Evolutionary conservation across 1,140 invertebrate genomes (phyloP).

Genomic region (Trichonephila clavata): DNA sequence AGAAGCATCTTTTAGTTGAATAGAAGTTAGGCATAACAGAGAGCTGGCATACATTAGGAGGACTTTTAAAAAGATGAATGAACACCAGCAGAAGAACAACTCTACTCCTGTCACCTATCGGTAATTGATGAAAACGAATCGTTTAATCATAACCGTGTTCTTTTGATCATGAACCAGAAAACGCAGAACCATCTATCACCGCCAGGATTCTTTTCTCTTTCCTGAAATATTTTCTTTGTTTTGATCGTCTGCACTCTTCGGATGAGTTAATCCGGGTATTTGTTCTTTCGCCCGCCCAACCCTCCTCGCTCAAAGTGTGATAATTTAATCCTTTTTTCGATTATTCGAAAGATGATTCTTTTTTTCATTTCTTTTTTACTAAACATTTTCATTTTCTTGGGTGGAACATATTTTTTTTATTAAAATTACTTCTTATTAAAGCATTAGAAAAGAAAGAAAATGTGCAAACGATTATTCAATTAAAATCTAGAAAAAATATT

Average conservation of each 20-base stretch:
- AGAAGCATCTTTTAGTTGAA: no score
- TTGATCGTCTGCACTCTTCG: not conserved
- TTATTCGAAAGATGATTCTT: not conserved
- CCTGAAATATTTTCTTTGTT: not conserved
- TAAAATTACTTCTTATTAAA: no score
- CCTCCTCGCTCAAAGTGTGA: not conserved
- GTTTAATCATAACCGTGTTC: constrained; percentile 48
- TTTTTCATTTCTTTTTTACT: not conserved
- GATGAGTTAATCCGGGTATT: not conserved
- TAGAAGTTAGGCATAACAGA: no score
- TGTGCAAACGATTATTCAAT: no score
- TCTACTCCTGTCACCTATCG: not conserved
- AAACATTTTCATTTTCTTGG: not conserved
- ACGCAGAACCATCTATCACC: not conserved
- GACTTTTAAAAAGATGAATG: no score
- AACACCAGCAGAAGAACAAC: not conserved
- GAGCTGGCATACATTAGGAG: no score
- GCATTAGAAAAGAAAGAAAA: no score
- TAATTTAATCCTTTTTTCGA: not conserved
- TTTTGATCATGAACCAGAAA: constrained; percentile 6
- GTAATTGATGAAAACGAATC: constrained; percentile 39
- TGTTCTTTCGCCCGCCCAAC: not conserved
- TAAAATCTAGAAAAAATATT: no score
- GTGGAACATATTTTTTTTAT: no score
- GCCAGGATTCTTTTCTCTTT: not conserved